These are phyloP conservation scores for Synchiropus splendidus DNA, from an alignment of 2,113 vertebrate species.

Conservation along the genomic window DNA sequence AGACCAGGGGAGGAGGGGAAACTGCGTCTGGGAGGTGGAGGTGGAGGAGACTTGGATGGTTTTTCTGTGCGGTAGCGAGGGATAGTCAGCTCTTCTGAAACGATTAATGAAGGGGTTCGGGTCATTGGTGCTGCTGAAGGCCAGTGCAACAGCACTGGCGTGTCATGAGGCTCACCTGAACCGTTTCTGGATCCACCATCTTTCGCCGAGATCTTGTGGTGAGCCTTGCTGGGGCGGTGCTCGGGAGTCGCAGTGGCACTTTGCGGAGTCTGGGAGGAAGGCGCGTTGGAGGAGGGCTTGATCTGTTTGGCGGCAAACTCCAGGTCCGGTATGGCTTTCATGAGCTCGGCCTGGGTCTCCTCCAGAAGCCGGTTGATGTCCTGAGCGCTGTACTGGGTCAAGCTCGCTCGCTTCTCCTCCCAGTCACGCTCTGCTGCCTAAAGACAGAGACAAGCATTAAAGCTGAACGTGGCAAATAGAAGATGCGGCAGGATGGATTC, in stretches of 20 bases:
- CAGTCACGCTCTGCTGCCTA: conserved; percentile 94
- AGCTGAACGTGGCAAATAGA: not conserved
- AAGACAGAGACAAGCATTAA: not conserved
- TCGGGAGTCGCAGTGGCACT: conserved; percentile 65
- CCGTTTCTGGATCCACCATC: conserved; percentile 80
- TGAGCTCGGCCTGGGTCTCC: conserved; percentile 94
- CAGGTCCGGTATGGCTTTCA: conserved; percentile 96
- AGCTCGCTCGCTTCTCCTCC: conserved; percentile 93
- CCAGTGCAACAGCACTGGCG: too few species aligned
- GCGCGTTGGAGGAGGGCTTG: conserved; percentile 50
- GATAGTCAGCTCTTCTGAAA: conserved; percentile 84
- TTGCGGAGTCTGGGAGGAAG: conserved; percentile 32
- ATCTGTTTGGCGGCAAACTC: conserved; percentile 92
- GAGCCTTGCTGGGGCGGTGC: conserved; percentile 77
- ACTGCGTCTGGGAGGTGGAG: conserved; percentile 86
- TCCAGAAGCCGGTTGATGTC: conserved; percentile 96
- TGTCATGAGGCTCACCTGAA: conserved; percentile 69
- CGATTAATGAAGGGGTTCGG: not conserved
- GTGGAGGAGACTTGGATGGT: conserved; percentile 91
- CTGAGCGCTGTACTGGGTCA: conserved; percentile 93
- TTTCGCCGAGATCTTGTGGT: conserved; percentile 79
- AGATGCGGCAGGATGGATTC: conserved; percentile 2
- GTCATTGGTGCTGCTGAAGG: too few species aligned
- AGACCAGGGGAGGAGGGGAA: conserved; percentile 89
- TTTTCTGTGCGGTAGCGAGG: conserved; percentile 92